Evolutionary conservation across 1,140 invertebrate species (phyloP), one percentile per base, ranked within the genome.

Genomic region (Lepidurus packardi): DNA sequence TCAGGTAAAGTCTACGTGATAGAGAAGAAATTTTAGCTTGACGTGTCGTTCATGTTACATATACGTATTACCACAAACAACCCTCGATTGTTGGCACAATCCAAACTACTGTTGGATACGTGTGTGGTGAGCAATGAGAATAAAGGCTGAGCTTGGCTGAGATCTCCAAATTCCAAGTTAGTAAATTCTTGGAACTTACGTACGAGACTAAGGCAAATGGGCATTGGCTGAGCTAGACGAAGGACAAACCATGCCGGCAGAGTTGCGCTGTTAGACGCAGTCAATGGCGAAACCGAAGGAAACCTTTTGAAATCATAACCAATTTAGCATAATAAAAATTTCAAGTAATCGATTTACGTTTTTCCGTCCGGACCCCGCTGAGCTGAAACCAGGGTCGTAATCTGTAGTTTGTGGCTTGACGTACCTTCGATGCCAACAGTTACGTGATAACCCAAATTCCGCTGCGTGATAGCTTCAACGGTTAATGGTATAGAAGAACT

Each of bases 351-450:
- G 76, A 73, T 7, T 79, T 53, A 94, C 93, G 89, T 92, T 88
- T 93, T 93, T 45, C 92, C 90, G 84, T 90, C 90, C 11, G 89
- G 85, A 84, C 89, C 89, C 84, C 90, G 88, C 82, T 89, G 90
- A 21, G 93, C 88, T 74, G 90, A 92, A 82, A 97, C 92, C 25
- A 96, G 90, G 76, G 91, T 90, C 11, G 91, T 86, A 24, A 86
- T 92, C 84, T 97, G 96, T 74, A 98, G 85, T 83, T 96, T 96
- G 83, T 95, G 92, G 11, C 92, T 89, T 1, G 91, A 89, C 4
- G 94, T 93, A n/a, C 92, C 92, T 86, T 98, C 95, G 82, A 98
- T 89, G 82, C 93, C 92, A 1, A 98, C 92, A 0, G 93, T 95
- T 0, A 94, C 95, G 80, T 91, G 95, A 80, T 94, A 91, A 0